Percentiles rank a stretch among this genome's conserved stretches.
Evolutionary conservation across 2,888 invertebrate genomes (phyloP).

Genomic region (Harpagoxenus sublaevis): DNA sequence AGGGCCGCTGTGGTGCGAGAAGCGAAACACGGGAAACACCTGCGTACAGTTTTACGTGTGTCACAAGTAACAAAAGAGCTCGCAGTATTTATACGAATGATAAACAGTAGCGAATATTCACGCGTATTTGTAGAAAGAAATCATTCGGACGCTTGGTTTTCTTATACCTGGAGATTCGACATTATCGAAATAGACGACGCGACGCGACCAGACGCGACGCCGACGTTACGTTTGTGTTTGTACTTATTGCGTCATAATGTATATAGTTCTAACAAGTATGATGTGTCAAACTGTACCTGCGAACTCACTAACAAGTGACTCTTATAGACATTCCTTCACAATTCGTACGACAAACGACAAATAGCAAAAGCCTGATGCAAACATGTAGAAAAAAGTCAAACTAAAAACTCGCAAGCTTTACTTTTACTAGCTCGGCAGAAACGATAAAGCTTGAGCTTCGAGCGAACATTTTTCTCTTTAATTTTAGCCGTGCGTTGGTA

Average conservation of each 20-base stretch:
- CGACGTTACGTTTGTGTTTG: neutral
- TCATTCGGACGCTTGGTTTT: neutral
- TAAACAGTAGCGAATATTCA: neutral
- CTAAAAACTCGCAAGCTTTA: neutral
- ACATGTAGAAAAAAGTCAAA: neutral
- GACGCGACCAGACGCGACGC: no score
- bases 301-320: neutral
- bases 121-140: neutral
- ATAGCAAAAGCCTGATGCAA: neutral
- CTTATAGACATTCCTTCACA: neutral
- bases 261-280: neutral
- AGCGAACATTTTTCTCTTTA: neutral
- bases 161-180: neutral
- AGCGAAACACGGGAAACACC: neutral
- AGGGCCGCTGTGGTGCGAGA: neutral
- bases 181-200: neutral
- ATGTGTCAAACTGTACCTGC: conserved; percentile 1
- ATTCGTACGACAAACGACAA: neutral
- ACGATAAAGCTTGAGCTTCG: neutral
- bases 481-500: neutral
- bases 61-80: neutral
- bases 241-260: neutral
- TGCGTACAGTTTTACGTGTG: neutral
- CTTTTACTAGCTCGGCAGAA: neutral
- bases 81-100: neutral